Percentiles rank a stretch among this genome's conserved stretches.
These are phyloP conservation scores for Fundulus diaphanus DNA, from an alignment of 2,797 vertebrate genomes.

Conservation along the genomic window DNA sequence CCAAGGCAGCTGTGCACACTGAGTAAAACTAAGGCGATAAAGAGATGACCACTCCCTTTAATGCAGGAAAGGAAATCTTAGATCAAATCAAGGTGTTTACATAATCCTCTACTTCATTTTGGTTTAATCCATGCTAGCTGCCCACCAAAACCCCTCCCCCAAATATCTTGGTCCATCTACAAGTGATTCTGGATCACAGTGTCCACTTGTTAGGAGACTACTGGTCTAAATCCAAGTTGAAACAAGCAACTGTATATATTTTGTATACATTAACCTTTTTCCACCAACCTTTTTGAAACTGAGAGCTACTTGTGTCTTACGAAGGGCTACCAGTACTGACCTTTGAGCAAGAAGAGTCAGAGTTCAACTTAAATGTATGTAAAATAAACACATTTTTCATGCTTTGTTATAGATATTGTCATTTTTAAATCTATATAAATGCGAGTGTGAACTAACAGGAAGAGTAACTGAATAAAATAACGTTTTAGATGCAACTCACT, in stretches of 20 bases:
- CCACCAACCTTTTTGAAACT: no score
- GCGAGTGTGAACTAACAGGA: no score
- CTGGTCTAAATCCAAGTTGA: conserved; percentile 8
- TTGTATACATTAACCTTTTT: background rate
- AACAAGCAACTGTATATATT: conserved; percentile 3
- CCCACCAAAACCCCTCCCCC: conserved; percentile 31
- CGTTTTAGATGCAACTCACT: no score
- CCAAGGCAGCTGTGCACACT: conserved; percentile 66
- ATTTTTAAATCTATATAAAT: no score
- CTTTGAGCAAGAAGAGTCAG: no score
- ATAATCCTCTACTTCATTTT: conserved; percentile 25
- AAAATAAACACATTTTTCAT: no score
- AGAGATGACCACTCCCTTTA: conserved; percentile 32
- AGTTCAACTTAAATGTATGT: no score
- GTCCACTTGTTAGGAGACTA: background rate
- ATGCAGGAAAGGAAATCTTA: conserved; percentile 39
- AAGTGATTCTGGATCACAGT: conserved; percentile 6
- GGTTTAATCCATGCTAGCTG: conserved; percentile 14
- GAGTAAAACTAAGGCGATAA: conserved; percentile 66
- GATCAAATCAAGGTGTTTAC: conserved; percentile 38
- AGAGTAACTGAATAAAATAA: no score
- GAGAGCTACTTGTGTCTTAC: no score
- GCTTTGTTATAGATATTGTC: no score
- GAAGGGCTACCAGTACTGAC: no score
- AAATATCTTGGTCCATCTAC: conserved; percentile 5